Percentiles rank a stretch among this genome's conserved stretches.
Conservation (phyloP, 2,888 invertebrate species). For the Coecobrya sp. region DNA sequence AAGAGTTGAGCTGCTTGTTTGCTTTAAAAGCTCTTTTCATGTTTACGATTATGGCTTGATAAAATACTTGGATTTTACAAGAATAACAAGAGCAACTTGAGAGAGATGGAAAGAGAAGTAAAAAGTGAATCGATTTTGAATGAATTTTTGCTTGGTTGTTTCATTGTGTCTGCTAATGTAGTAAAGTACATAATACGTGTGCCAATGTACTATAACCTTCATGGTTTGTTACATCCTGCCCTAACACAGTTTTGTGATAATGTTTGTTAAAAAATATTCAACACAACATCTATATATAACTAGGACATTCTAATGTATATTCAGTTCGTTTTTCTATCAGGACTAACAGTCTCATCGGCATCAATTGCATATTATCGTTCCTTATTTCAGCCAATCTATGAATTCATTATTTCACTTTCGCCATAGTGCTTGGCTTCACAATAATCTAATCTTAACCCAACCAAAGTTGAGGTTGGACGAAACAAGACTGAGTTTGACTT, state of each 20-base stretch:
- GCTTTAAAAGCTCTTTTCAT: slow-evolving; percentile 75
- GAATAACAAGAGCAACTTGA: slow-evolving; percentile 38
- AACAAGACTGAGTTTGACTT: background rate
- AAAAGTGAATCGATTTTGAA: slow-evolving; percentile 37
- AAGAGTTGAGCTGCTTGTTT: slow-evolving; percentile 59
- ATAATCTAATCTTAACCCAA: background rate
- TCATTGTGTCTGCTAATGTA: background rate
- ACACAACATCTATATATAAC: too few relatives aligned
- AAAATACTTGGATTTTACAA: slow-evolving; percentile 68
- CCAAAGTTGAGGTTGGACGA: background rate
- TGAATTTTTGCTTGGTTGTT: slow-evolving; percentile 6
- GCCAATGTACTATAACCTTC: background rate
- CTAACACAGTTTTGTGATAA: too few relatives aligned
- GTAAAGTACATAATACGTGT: background rate
- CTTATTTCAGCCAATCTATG: background rate
- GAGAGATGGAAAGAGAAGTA: slow-evolving; percentile 13
- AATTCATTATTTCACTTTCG: background rate
- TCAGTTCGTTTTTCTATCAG: too few relatives aligned
- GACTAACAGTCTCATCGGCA: background rate
- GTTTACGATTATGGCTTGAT: slow-evolving; percentile 76
- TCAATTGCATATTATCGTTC: background rate
- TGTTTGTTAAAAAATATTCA: too few relatives aligned
- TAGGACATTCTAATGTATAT: too few relatives aligned
- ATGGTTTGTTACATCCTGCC: background rate
- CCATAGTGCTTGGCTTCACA: background rate